These are phyloP conservation scores for Manacus vitellinus DNA, from an alignment of 2,113 vertebrate genomes.

Conservation along the genomic window DNA sequence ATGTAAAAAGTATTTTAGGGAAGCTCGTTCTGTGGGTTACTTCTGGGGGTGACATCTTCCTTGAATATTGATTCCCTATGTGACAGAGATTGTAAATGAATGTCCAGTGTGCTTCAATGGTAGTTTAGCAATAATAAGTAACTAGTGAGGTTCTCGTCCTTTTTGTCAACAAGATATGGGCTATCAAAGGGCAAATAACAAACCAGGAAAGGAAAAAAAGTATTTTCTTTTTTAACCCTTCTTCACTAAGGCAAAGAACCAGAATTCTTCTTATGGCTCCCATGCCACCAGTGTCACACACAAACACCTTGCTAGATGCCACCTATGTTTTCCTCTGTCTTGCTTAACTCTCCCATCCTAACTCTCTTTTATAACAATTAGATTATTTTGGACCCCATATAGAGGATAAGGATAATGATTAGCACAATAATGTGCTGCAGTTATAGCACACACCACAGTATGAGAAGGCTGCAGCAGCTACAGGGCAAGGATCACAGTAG, in stretches of 20 bases:
- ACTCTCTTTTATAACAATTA: neutral
- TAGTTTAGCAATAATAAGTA: neutral
- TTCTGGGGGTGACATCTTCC: neutral
- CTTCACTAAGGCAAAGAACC: neutral
- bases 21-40: neutral
- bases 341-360: neutral
- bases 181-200: neutral
- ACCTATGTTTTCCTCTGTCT: neutral
- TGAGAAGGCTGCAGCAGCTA: neutral
- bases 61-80: neutral
- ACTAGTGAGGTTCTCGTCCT: neutral
- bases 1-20: neutral
- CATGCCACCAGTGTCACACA: neutral
- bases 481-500: neutral
- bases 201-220: neutral
- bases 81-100: neutral
- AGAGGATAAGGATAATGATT: neutral
- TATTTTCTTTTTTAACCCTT: neutral
- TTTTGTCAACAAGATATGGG: neutral
- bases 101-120: neutral
- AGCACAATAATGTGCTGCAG: neutral
- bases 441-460: neutral
- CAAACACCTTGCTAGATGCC: neutral
- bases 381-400: neutral
- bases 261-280: neutral